Base-by-base conservation (phyloP, 2,797 vertebrate species). In the Telmatherina bonti region DNA sequence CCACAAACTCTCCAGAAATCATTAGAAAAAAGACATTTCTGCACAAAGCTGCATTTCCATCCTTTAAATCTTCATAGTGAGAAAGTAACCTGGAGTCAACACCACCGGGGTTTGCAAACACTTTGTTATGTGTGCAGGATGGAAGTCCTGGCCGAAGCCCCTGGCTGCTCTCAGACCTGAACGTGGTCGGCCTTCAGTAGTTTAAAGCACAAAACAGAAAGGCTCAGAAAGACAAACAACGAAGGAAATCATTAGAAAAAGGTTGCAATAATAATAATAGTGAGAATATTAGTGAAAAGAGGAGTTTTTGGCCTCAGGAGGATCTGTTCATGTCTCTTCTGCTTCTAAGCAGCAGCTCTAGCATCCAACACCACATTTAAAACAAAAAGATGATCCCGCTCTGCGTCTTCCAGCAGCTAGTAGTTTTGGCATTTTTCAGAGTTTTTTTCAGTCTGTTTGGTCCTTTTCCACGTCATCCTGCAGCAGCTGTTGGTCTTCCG, bases 341-440 rank as follows among this genome's bases (percentile, higher is more conserved):
- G 51, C 20, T 49, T 27, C 41, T 6, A 5, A 18, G 41, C 16
- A 35, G 45, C 62, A 43, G 13, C 20, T 57, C 8, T 13, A 38
- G 30, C 56, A 18, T 54, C 13, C 13, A 26, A 70, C 18, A 57
- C 38, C 63, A 41, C 45, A 20, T 15, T 57, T 53, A 70, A 55
- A 73, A 76, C 74, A 58, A 4, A 30, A 18, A 0, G 30, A 82
- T 70, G 49, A 53, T 85, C 58, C 78, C 69, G 81, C 67, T 68
- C 54, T 0, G 20, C 12, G 1, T 41, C 20, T 4, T 26, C 1
- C 8, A 82, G 76, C 72, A 81, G 84, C 79, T 76, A 38, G n/a
- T 22, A 71, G 43, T 72, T 89, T 87, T 77, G 74, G 84, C 73
- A 1, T 74, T 59, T 24, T 9, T 65, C 53, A 38, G 36, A 8